A percentile compares a stretch with the other conserved stretches of the same genome.
phyloP scores from a whole-genome alignment of 2,888 invertebrate species.

The Trachelus tabidus region DNA sequence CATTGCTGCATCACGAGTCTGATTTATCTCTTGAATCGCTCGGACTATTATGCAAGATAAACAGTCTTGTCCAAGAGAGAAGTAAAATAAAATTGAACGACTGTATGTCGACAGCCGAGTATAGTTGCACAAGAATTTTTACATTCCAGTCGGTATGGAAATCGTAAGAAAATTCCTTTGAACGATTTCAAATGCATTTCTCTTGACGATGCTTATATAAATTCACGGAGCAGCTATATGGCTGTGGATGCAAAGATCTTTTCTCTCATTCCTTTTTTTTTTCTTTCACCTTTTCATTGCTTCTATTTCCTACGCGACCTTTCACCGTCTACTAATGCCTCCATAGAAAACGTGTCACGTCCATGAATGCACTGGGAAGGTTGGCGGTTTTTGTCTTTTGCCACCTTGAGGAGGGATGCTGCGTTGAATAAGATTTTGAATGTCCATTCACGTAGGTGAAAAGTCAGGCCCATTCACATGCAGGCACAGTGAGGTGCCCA shows the following conservation, averaged over 20 bases:
- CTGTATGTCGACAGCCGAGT: no score
- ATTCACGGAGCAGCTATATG: not conserved
- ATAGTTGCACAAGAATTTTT: not conserved
- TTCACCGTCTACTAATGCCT: not conserved
- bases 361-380: not conserved
- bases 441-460: not conserved
- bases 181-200: not conserved
- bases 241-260: no score
- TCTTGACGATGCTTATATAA: not conserved
- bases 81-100: no score
- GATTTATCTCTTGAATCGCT: not conserved
- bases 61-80: not conserved
- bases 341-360: not conserved
- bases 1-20: not conserved
- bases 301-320: not conserved
- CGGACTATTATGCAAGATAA: not conserved
- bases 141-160: not conserved
- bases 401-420: not conserved
- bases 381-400: not conserved
- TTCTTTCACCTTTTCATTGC: not conserved
- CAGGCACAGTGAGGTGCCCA: not conserved
- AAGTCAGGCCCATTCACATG: not conserved
- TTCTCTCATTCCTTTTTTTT: not conserved
- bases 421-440: constrained; percentile 3
- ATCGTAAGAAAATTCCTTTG: not conserved